Base-by-base conservation (phyloP, 2,113 vertebrate species). In the Bambusicola thoracicus region DNA sequence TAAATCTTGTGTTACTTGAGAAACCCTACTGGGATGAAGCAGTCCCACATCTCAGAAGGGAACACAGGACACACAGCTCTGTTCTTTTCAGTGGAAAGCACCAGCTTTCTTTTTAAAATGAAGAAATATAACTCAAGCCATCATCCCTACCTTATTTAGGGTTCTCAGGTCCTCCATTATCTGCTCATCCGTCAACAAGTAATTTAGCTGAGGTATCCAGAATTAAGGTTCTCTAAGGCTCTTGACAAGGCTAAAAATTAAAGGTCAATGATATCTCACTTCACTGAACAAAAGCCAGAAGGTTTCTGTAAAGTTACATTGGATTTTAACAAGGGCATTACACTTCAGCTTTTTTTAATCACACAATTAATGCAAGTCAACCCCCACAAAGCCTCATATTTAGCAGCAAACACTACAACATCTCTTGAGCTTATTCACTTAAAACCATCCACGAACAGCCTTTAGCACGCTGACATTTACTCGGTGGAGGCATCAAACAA, bases 81-180 rank as follows among this genome's bases (percentile, higher is more conserved):
- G 18, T 3, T 72, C 62, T 61, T 38, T n/a, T n/a, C 59, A 69
- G 38, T 27, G 22, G 27, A 66, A 44, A 43, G 29, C 32, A 62
- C 13, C 8, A 76, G 6, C 36, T 58, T 72, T 43, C 48, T 63
- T 58, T 83, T 81, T 22, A 67, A 78, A 88, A 63, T 21, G 36
- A 58, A 90, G 49, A 58, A 46, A 77, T 6, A 76, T 14, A 78
- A 48, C 12, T 11, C 41, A 58, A 85, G 53, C 56, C 25, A 65
- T 44, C 84, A 72, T n/a, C 16, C 79, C 36, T 95, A 99, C 99
- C 98, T 99, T 99, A 96, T 99, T 99, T 90, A 99, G 97, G 0
- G 98, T 99, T 94, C 99, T 98, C 88, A 99, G 97, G 96, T 99
- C 99, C 95, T 99, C 99, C 99, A 99, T 99, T 95, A 99, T 99